These are phyloP conservation scores for Limonius californicus DNA, from an alignment of 1,140 invertebrate genomes.

Conservation along the genomic window DNA sequence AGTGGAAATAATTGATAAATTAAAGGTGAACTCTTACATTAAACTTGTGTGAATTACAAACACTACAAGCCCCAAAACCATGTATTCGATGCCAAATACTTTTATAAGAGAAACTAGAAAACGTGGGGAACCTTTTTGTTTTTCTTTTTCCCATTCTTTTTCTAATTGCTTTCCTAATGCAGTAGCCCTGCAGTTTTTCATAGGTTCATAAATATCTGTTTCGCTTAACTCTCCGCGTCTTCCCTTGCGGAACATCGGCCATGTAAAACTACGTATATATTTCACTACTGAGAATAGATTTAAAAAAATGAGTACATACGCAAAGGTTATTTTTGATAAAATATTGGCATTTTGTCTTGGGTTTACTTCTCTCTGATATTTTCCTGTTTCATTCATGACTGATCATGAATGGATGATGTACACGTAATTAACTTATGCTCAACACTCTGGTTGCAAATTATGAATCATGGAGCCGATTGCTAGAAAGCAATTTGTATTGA, in stretches of 20 bases:
- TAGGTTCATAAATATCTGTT: constrained; percentile 47
- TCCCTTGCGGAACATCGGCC: background rate
- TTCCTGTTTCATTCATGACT: background rate
- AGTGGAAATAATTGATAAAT: background rate
- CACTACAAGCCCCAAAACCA: background rate
- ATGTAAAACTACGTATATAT: constrained; percentile 20
- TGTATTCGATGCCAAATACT: constrained; percentile 8
- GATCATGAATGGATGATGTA: too few species aligned
- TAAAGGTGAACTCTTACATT: background rate
- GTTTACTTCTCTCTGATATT: constrained; percentile 21
- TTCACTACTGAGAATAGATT: background rate
- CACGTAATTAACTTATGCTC: too few species aligned
- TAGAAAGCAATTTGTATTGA: too few species aligned
- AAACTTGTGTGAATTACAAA: background rate
- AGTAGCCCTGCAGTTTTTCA: constrained; percentile 30
- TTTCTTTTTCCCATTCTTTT: constrained; percentile 35
- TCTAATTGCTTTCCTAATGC: constrained; percentile 35
- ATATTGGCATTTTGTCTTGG: constrained; percentile 30
- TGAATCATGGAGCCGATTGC: too few species aligned
- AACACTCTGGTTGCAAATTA: too few species aligned
- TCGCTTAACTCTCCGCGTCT: constrained; percentile 27
- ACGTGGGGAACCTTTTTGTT: constrained; percentile 50
- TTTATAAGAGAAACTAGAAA: constrained; percentile 40
- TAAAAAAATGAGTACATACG: constrained; percentile 26
- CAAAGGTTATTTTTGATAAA: constrained; percentile 29